Conservation (phyloP, 2,797 vertebrate genomes). For the Artibeus jamaicensis region DNA sequence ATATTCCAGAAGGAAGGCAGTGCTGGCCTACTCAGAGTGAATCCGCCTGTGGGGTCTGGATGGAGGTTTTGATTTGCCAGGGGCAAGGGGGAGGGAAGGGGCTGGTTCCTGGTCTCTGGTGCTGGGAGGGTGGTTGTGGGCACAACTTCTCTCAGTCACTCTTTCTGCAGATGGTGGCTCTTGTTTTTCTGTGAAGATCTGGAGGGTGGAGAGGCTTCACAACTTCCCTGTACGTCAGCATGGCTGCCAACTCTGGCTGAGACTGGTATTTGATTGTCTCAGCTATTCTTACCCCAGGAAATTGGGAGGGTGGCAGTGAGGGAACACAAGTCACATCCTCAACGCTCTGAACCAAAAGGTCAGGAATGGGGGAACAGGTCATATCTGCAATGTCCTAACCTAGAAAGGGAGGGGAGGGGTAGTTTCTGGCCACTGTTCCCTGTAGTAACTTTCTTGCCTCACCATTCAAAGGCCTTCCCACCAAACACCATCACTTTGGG, state of each 20-base stretch:
- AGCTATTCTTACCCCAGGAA: neutral
- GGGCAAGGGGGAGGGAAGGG: neutral
- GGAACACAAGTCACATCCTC: neutral
- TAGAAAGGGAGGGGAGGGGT: neutral
- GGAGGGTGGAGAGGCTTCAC: neutral
- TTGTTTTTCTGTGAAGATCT: neutral
- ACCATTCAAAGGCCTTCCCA: neutral
- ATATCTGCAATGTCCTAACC: neutral
- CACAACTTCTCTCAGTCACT: neutral
- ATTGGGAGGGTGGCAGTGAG: neutral
- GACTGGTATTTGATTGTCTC: neutral
- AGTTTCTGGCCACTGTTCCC: neutral
- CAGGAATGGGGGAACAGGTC: no score
- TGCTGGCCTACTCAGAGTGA: no score
- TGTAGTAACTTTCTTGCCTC: neutral
- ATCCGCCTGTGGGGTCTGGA: neutral
- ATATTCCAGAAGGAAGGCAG: neutral
- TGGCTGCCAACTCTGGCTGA: neutral
- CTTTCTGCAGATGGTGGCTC: no score
- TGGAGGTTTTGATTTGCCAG: neutral
- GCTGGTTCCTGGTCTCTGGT: neutral
- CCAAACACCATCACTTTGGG: neutral
- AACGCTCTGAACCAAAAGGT: neutral
- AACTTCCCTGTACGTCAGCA: neutral
- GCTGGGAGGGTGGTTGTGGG: neutral